phyloP scores from a whole-genome alignment of 1,140 invertebrate species.

The Caerostris darwini region DNA sequence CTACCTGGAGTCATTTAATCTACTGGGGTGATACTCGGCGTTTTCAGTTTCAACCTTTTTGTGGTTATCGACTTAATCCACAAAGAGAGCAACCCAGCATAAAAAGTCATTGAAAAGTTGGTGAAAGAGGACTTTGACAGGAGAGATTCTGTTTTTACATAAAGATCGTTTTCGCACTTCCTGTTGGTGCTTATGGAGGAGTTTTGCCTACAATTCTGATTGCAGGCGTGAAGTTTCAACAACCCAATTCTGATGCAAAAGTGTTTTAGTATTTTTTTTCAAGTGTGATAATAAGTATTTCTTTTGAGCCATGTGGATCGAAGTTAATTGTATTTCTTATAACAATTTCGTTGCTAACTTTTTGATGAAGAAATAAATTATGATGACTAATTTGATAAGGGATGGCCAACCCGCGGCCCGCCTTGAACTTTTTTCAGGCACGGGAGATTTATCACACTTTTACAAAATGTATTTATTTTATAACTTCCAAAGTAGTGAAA shows the following conservation, averaged over 20 bases:
- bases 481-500: too few relatives aligned
- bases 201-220: not conserved
- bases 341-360: too few relatives aligned
- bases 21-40: slow-evolving; percentile 37
- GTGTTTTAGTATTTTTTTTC: too few relatives aligned
- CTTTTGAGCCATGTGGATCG: too few relatives aligned
- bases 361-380: too few relatives aligned
- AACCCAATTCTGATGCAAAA: not conserved
- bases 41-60: slow-evolving; percentile 61
- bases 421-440: too few relatives aligned
- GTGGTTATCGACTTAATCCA: slow-evolving; percentile 39
- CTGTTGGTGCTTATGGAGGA: slow-evolving; percentile 2
- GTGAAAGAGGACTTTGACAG: slow-evolving; percentile 60
- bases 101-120: slow-evolving; percentile 46
- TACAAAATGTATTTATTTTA: too few relatives aligned
- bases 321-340: too few relatives aligned
- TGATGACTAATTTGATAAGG: too few relatives aligned
- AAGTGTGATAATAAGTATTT: too few relatives aligned
- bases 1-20: slow-evolving; percentile 48
- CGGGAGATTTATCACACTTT: too few relatives aligned
- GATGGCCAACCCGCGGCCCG: too few relatives aligned
- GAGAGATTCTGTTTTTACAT: slow-evolving; percentile 51
- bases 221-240: slow-evolving; percentile 32
- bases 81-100: not conserved
- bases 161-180: slow-evolving; percentile 69